Evolutionary conservation across 2,888 invertebrate genomes (phyloP).

Genomic region (Pristionchus arcanus): DNA sequence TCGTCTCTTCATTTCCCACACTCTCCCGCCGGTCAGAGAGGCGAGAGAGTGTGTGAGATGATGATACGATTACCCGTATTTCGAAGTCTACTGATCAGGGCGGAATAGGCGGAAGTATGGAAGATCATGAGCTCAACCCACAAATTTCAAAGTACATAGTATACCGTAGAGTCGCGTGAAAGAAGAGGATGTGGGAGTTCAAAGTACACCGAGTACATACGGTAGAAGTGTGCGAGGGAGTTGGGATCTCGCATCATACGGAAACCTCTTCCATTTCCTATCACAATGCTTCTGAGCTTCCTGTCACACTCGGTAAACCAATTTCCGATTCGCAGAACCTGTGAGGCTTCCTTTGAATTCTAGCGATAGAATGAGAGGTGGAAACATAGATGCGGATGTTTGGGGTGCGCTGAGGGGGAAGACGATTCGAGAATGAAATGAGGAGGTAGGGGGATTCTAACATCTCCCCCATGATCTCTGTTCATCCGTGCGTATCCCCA

Average conservation of each 20-base stretch:
- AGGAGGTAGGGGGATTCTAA: background rate
- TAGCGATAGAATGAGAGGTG: background rate
- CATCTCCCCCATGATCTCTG: background rate
- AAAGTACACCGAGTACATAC: too few relatives aligned
- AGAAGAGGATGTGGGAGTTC: too few relatives aligned
- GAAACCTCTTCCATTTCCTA: background rate
- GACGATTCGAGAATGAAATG: background rate
- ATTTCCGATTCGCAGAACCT: background rate
- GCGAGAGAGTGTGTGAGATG: too few relatives aligned
- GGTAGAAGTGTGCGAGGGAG: background rate
- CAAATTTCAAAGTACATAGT: background rate
- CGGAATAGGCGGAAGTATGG: too few relatives aligned
- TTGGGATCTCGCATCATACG: background rate
- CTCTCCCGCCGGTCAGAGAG: too few relatives aligned
- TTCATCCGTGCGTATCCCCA: background rate
- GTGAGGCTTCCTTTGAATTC: background rate
- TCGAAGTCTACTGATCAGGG: too few relatives aligned
- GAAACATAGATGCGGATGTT: background rate
- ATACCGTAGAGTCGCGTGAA: background rate
- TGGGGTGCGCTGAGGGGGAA: background rate
- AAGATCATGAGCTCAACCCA: too few relatives aligned
- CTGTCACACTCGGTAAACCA: background rate
- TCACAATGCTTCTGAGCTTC: background rate
- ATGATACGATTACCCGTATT: too few relatives aligned
- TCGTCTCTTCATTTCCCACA: too few relatives aligned